A percentile compares a stretch with the other conserved stretches of the same genome.
These are phyloP conservation scores for Limenitis camilla DNA, from an alignment of 2,888 invertebrate species.

Conservation along the genomic window DNA sequence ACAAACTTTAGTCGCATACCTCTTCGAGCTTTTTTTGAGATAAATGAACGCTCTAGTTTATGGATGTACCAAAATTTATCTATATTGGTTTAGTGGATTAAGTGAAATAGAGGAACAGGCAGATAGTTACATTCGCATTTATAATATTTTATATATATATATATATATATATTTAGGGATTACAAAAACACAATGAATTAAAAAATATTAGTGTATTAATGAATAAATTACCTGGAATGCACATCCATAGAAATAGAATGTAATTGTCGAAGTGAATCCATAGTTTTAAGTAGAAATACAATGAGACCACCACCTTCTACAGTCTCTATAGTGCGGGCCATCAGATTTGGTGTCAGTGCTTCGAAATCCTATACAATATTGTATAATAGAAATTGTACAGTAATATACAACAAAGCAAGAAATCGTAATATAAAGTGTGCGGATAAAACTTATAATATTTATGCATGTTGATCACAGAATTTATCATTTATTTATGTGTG, in stretches of 20 bases:
- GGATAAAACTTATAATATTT: too few relatives aligned
- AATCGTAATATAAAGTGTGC: background rate
- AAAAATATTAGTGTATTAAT: background rate
- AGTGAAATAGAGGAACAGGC: too few relatives aligned
- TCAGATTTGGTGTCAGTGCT: conserved; percentile 95
- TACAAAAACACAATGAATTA: background rate
- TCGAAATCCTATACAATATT: conserved; percentile 84
- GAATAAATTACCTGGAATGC: conserved; percentile 80
- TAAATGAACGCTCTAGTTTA: too few relatives aligned
- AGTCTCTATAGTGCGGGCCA: conserved; percentile 97
- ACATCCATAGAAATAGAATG: conserved; percentile 99
- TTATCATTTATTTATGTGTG: too few relatives aligned
- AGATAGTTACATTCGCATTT: too few relatives aligned
- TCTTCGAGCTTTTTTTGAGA: too few relatives aligned
- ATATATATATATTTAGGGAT: background rate
- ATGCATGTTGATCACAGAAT: too few relatives aligned
- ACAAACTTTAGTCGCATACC: too few relatives aligned
- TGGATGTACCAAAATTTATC: too few relatives aligned
- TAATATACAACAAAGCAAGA: background rate
- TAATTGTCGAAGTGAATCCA: conserved; percentile 92
- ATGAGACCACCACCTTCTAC: conserved; percentile 98
- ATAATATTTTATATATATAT: too few relatives aligned
- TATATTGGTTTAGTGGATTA: too few relatives aligned
- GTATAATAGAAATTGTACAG: background rate
- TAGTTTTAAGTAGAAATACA: conserved; percentile 85